Evolutionary conservation across 1,140 invertebrate genomes (phyloP).

Genomic region (Bombus superbus): DNA sequence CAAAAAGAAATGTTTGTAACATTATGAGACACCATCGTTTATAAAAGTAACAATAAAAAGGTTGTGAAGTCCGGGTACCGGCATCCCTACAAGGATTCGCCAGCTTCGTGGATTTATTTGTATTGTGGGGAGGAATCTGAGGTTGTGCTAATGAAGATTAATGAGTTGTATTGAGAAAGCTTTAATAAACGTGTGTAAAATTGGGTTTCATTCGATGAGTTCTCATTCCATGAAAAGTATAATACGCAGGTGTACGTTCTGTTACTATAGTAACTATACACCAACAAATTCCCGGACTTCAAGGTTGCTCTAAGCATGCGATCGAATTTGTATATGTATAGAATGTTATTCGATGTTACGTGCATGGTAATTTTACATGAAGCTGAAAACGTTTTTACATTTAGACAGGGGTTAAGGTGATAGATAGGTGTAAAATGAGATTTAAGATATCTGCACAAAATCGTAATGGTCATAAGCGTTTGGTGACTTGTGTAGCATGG

Average conservation of each 20-base stretch:
- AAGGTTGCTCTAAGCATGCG: neutral
- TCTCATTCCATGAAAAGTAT: neutral
- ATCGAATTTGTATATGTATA: conserved; percentile 33
- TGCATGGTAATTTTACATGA: neutral
- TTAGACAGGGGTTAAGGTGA: neutral
- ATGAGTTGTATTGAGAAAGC: conserved; percentile 68
- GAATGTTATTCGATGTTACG: neutral
- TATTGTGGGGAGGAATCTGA: conserved; percentile 19
- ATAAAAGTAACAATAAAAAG: conserved; percentile 38
- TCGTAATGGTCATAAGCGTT: conserved; percentile 88
- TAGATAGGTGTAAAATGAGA: conserved; percentile 84
- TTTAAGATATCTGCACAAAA: conserved; percentile 90
- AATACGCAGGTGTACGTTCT: neutral
- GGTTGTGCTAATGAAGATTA: conserved; percentile 66
- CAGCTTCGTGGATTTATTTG: conserved; percentile 41
- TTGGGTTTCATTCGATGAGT: conserved; percentile 19
- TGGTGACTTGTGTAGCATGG: conserved; percentile 95
- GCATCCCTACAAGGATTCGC: conserved; percentile 9
- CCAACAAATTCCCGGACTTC: neutral
- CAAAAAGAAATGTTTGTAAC: conserved; percentile 39
- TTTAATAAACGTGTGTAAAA: conserved; percentile 72
- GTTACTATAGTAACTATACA: conserved; percentile 32
- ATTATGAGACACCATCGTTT: conserved; percentile 27
- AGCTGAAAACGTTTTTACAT: neutral
- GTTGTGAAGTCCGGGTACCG: conserved; percentile 55